Evolutionary conservation across 2,797 vertebrate genomes (phyloP).

Genomic region (Avahi laniger): DNA sequence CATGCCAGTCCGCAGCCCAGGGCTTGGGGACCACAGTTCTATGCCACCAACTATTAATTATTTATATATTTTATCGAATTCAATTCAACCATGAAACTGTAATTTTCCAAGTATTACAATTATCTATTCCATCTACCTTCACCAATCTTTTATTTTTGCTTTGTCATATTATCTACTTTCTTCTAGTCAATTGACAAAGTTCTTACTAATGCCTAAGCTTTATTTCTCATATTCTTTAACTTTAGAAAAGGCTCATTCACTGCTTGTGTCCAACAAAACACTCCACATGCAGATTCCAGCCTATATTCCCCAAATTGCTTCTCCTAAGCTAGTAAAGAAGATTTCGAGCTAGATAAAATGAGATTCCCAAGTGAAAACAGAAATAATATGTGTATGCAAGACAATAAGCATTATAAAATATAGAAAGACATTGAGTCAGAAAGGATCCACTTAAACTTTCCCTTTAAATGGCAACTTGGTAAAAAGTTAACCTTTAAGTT

Average conservation of each 20-base stretch:
- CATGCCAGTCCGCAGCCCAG: no score
- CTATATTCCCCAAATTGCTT: background rate
- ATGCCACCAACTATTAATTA: background rate
- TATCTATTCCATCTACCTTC: background rate
- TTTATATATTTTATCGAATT: background rate
- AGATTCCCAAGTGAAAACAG: background rate
- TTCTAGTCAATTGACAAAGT: background rate
- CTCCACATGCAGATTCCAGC: background rate
- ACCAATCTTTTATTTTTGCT: background rate
- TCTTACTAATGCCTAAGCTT: background rate
- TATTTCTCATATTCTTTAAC: background rate
- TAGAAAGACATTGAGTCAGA: background rate
- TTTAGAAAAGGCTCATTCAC: background rate
- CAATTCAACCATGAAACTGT: background rate
- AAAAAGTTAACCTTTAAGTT: background rate
- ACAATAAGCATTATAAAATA: background rate
- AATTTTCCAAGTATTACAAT: background rate
- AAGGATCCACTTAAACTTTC: background rate
- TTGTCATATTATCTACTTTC: background rate
- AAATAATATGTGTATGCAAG: background rate
- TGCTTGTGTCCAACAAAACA: background rate
- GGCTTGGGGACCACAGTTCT: no score
- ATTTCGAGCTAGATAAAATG: background rate
- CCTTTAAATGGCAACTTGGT: background rate
- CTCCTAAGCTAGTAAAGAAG: background rate